Percentiles rank a stretch among this genome's conserved stretches.
These are phyloP conservation scores for Hololepta plana DNA, from an alignment of 2,888 invertebrate species.

Conservation along the genomic window DNA sequence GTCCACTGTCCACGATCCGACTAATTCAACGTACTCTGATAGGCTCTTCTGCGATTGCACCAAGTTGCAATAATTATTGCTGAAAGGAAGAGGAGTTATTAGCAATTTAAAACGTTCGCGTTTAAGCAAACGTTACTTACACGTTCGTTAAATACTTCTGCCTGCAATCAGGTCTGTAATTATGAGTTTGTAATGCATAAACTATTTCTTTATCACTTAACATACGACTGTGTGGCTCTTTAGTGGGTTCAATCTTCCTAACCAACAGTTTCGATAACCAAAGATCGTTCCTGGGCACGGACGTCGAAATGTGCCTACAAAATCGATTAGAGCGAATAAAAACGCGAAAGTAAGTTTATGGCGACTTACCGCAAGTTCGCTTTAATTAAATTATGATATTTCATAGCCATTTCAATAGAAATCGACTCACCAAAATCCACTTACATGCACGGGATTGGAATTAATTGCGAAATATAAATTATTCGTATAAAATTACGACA, in stretches of 20 bases:
- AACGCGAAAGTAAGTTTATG: no score
- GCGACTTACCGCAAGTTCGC: no score
- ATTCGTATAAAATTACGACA: no score
- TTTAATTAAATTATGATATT: no score
- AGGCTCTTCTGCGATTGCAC: constrained; percentile 23
- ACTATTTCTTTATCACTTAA: constrained; percentile 91
- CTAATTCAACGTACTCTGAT: constrained; percentile 52
- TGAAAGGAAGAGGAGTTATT: no score
- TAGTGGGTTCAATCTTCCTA: constrained; percentile 81
- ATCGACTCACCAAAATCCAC: no score
- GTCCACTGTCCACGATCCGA: constrained; percentile 91
- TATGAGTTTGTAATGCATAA: constrained; percentile 89
- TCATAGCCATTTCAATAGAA: no score
- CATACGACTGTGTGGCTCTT: constrained; percentile 92
- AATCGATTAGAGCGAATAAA: background rate
- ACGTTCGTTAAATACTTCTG: constrained; percentile 77
- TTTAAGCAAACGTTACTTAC: no score
- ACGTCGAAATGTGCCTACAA: constrained; percentile 21
- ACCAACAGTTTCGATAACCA: constrained; percentile 83
- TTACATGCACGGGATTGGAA: no score
- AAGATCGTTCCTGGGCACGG: constrained; percentile 39
- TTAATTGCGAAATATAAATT: no score
- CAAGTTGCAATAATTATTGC: no score
- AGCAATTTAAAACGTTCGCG: no score
- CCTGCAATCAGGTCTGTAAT: constrained; percentile 77